Evolutionary conservation across 2,888 invertebrate species (phyloP), one percentile per base, ranked within the genome.

Genomic region (Tanypteryx hageni): DNA sequence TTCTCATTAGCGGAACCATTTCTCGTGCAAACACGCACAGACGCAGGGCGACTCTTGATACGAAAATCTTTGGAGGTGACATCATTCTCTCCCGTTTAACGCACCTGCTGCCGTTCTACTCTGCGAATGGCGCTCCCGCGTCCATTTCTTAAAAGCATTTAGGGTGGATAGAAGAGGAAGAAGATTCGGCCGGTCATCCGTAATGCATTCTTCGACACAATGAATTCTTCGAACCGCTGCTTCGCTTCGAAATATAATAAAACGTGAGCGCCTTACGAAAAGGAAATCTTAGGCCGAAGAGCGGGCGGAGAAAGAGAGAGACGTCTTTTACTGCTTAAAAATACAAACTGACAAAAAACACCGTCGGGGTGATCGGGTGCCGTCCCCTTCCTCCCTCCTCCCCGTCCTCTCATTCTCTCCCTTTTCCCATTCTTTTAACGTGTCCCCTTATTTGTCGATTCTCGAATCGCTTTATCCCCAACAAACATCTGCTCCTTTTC

Each of bases 101-200:
- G 89, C 89, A 89, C 89, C 89, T 89, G 89, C 89, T 44, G 64
- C 89, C 16, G 61, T 64, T n/a, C 64, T 89, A 44, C 64, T 61
- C 64, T 64, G 11, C 18, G 44, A 89, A 64, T 89, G 89, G 89
- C 64, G 64, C 64, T 85, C 22, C 16, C 86, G 13, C 31, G 2
- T 31, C 44, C 18, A 7, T 44, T 27, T 86, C 27, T 5, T 27
- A 57, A 31, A 18, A 61, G 31, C 59, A 16, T 44, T 64, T 89
- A 13, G 61, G 64, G 0, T 8, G 89, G 89, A 89, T 86, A 27
- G 86, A 11, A 13, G 68, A 68, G n/a, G 11, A n/a, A 56, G 83
- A 57, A n/a, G 83, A 56, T 89, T n/a, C n/a, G 31, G 10, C 31
- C 56, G 16, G 44, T 31, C 16, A 18, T 16, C 68, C 8, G 89